These are phyloP conservation scores for Pteropus alecto DNA, from an alignment of 2,113 vertebrate genomes.

Conservation along the genomic window DNA sequence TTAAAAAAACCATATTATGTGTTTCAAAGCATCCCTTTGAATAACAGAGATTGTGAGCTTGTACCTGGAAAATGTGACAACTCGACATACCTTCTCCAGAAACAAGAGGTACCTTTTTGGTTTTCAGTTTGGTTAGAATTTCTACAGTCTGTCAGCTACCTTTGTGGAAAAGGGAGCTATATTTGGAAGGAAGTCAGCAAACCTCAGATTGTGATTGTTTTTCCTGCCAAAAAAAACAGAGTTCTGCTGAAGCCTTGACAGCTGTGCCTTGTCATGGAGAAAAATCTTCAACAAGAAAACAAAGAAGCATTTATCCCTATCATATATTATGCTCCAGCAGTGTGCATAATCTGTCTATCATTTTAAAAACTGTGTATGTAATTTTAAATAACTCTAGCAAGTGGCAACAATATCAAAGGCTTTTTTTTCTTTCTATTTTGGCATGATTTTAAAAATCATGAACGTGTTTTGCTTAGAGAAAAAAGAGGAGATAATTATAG, in stretches of 20 bases:
- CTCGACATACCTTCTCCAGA: conserved; percentile 54
- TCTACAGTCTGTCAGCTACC: conserved; percentile 63
- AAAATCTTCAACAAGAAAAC: conserved; percentile 65
- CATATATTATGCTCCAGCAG: conserved; percentile 30
- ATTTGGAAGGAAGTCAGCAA: conserved; percentile 75
- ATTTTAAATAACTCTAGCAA: conserved; percentile 41
- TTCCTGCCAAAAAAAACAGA: conserved; percentile 69
- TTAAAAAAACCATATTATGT: conserved; percentile 19
- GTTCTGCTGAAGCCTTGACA: conserved; percentile 67
- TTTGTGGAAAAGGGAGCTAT: conserved; percentile 54
- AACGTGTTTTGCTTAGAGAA: conserved; percentile 6
- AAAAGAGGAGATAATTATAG: conserved; percentile 46
- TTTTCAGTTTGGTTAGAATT: conserved; percentile 62
- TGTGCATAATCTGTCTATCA: conserved; percentile 48
- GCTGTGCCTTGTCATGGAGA: conserved; percentile 66
- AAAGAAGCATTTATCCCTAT: conserved; percentile 58
- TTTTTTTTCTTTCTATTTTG: neutral
- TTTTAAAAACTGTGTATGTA: neutral
- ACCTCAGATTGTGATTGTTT: conserved; percentile 64
- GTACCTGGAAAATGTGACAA: conserved; percentile 22
- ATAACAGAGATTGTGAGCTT: conserved; percentile 40
- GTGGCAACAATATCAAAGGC: neutral
- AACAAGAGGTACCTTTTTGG: neutral
- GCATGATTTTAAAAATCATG: neutral
- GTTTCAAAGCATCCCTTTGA: conserved; percentile 52